Base-by-base conservation (phyloP, 2,888 invertebrate species). In the Nemurella pictetii region DNA sequence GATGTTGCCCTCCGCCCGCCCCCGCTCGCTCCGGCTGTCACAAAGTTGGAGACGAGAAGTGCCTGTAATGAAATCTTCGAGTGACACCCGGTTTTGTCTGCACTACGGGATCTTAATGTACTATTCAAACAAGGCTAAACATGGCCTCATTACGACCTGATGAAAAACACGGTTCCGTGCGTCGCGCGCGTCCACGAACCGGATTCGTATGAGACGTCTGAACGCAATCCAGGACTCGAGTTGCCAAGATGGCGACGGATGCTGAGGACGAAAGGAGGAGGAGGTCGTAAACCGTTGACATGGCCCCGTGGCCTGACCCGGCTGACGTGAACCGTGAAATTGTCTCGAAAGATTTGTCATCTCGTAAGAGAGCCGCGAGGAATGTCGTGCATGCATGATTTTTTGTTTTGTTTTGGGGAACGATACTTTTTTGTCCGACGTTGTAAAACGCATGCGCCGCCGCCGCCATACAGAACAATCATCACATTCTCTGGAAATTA, bases 1-100 rank as follows among this genome's bases (percentile, higher is more conserved):
- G 80, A 81, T n/a, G 26, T 32, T n/a, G 15, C 80, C 36, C 80
- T 30, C 35, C 78, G 12, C 80, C 28, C 75, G 12, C 75, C 28
- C 75, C 28, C 27, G 4, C 26, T n/a, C 75, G 25, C 75, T 75
- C n/a, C 20, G 20, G 55, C 55, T 55, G 55, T 55, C 55, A 55
- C 55, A 55, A 55, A 55, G 55, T 55, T 55, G 2, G 75, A 30
- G 30, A 29, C 80, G 30, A 80, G 25, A 80, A 81, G 80, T 81
- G 36, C 30, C 36, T 26, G 84, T 85, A 85, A 85, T 84, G 84
- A 85, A 85, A 85, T 85, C 85, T 83, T 83, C 84, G 83, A 83
- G 83, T 83, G 85, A 85, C 85, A 80, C 80, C 80, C 35, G 9
- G 80, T 32, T 30, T 30, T 80, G 80, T 80, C 32, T n/a, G 29